Evolutionary conservation across 2,888 invertebrate genomes (phyloP).

Genomic region (Silvanus unidentatus): DNA sequence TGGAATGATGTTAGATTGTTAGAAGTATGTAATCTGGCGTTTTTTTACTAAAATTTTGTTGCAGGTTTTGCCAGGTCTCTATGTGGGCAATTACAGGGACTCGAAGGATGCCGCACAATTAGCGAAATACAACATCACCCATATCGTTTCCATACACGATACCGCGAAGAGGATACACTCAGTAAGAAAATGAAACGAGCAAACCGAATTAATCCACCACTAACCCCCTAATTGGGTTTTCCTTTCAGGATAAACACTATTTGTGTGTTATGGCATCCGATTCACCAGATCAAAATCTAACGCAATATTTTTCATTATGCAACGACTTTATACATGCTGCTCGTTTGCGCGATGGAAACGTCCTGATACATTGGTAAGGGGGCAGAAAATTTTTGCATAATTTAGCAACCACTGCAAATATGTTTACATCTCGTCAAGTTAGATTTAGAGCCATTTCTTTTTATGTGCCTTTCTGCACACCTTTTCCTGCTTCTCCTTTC

Average conservation of each 20-base stretch:
- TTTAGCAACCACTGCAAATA: too few species aligned
- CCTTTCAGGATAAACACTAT: constrained; percentile 84
- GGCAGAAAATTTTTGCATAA: background rate
- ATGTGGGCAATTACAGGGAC: constrained; percentile 93
- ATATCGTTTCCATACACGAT: constrained; percentile 94
- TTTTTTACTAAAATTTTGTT: too few species aligned
- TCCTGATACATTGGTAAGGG: constrained; percentile 87
- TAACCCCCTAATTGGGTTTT: background rate
- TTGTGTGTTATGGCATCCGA: constrained; percentile 95
- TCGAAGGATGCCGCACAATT: constrained; percentile 88
- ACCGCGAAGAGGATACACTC: constrained; percentile 81
- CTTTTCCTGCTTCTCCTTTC: too few species aligned
- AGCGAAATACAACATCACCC: constrained; percentile 84
- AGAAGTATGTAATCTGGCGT: too few species aligned
- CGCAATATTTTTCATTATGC: constrained; percentile 87
- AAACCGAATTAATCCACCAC: too few species aligned
- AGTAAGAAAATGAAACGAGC: constrained; percentile 51
- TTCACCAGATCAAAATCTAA: constrained; percentile 87
- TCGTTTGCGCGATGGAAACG: constrained; percentile 80
- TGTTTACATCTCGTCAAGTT: too few species aligned
- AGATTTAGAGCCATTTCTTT: too few species aligned
- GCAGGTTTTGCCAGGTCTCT: constrained; percentile 89
- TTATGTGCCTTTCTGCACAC: too few species aligned
- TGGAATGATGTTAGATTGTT: too few species aligned
- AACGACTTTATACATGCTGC: constrained; percentile 97